phyloP scores from a whole-genome alignment of 2,797 vertebrate genomes.

The Enoplosus armatus region DNA sequence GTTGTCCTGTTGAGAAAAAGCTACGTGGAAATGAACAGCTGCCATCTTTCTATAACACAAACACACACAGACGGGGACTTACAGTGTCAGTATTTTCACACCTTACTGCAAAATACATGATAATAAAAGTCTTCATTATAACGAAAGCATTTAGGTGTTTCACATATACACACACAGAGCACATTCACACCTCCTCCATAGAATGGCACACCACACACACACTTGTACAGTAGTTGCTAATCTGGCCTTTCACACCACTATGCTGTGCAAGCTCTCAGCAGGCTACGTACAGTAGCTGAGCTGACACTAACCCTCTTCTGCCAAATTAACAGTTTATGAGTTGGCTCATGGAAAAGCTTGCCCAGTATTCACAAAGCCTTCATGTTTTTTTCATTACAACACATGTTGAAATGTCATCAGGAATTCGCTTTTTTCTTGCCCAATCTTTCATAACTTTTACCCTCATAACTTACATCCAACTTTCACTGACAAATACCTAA shows the following conservation, averaged over 20 bases:
- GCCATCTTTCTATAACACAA: conserved; percentile 3
- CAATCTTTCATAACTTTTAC: not conserved
- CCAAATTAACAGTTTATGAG: conserved; percentile 57
- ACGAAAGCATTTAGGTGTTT: not conserved
- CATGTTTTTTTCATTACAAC: conserved; percentile 20
- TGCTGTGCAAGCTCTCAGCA: conserved; percentile 44
- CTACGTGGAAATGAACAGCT: conserved; percentile 3
- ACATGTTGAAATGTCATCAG: conserved; percentile 36
- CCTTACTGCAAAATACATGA: not conserved
- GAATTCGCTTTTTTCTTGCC: not conserved
- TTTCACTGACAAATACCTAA: not conserved
- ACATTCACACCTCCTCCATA: conserved; percentile 29
- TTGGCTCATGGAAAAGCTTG: conserved; percentile 31
- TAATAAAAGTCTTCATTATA: not conserved
- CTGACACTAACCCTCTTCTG: conserved; percentile 37
- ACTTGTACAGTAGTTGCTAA: conserved; percentile 47
- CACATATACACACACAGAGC: not conserved
- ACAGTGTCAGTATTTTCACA: not conserved
- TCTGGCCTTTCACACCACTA: conserved; percentile 58
- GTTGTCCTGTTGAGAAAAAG: not conserved
- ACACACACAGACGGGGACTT: not conserved
- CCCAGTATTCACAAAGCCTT: conserved; percentile 34
- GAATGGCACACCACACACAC: conserved; percentile 20
- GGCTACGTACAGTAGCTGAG: conserved; percentile 36
- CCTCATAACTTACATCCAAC: not conserved